Percentiles rank a stretch among this genome's conserved stretches.
Evolutionary conservation across 2,113 vertebrate species (phyloP).

Genomic region (Channa maculata): DNA sequence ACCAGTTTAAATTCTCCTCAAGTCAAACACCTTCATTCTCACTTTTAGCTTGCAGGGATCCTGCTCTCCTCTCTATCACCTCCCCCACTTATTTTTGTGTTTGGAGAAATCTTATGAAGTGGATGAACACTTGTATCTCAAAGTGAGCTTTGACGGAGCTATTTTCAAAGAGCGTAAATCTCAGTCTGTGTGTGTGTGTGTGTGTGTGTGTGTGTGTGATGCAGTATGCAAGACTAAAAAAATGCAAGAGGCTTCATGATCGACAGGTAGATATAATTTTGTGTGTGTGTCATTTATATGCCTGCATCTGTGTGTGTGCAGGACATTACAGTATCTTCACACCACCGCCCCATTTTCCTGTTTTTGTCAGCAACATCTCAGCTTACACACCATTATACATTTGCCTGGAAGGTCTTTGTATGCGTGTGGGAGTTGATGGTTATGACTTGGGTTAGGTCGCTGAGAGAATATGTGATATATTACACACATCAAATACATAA

Average conservation of each 20-base stretch:
- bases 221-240: conserved; percentile 13
- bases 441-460: conserved; percentile 19
- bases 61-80: conserved; percentile 82
- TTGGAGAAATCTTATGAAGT: conserved; percentile 49
- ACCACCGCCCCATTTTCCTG: conserved; percentile 37
- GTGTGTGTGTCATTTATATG: conserved; percentile 2
- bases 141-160: conserved; percentile 42
- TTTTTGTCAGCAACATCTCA: conserved; percentile 70
- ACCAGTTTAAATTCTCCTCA: conserved; percentile 72
- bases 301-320: conserved; percentile 29
- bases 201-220: conserved; percentile 18
- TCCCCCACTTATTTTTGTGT: conserved; percentile 51
- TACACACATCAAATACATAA: conserved; percentile 26
- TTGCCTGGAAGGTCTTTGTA: conserved; percentile 54
- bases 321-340: conserved; percentile 40
- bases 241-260: conserved; percentile 8
- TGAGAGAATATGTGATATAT: conserved; percentile 45
- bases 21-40: conserved; percentile 61
- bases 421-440: neutral
- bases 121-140: conserved; percentile 54
- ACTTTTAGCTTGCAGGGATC: conserved; percentile 83
- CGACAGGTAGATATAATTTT: conserved; percentile 12
- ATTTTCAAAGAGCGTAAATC: conserved; percentile 35
- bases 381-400: conserved; percentile 72
- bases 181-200: conserved; percentile 13